These are phyloP conservation scores for Drosophila putrida DNA, from an alignment of 2,888 invertebrate genomes.

Conservation along the genomic window DNA sequence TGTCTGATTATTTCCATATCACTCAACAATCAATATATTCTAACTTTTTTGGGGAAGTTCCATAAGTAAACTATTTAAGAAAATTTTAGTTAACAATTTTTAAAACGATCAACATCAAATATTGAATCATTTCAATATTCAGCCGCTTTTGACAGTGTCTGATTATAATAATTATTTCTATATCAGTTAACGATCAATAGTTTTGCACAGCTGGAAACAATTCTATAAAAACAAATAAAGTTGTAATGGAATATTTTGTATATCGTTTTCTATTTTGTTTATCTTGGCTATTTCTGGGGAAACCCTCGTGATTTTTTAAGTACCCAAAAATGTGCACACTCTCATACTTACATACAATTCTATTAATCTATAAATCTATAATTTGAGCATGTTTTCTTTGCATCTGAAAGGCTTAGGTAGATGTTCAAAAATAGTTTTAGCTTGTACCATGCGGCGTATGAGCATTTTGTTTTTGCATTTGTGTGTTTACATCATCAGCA, in stretches of 20 bases:
- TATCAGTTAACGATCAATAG: background rate
- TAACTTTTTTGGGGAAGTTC: no score
- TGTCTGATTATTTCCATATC: constrained; percentile 4
- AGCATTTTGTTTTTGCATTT: constrained; percentile 39
- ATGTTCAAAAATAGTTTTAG: constrained; percentile 35
- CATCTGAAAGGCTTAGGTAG: constrained; percentile 23
- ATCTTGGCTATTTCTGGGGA: background rate
- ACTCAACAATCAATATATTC: constrained; percentile 1
- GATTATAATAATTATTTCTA: background rate
- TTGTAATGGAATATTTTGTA: background rate
- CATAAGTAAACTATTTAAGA: no score
- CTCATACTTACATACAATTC: background rate
- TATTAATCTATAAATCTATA: background rate
- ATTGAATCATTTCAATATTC: no score
- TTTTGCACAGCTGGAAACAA: background rate
- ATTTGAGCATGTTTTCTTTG: constrained; percentile 9
- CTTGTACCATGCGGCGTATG: constrained; percentile 55
- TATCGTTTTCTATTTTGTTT: background rate
- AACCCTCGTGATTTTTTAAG: constrained; percentile 1
- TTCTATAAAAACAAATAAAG: background rate
- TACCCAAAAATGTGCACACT: background rate
- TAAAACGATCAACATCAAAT: no score
- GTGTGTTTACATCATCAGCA: constrained; percentile 62
- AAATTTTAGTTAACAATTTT: no score
- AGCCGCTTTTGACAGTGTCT: no score